These are phyloP conservation scores for Ammodytes dubius DNA, from an alignment of 2,113 vertebrate species.

Conservation along the genomic window DNA sequence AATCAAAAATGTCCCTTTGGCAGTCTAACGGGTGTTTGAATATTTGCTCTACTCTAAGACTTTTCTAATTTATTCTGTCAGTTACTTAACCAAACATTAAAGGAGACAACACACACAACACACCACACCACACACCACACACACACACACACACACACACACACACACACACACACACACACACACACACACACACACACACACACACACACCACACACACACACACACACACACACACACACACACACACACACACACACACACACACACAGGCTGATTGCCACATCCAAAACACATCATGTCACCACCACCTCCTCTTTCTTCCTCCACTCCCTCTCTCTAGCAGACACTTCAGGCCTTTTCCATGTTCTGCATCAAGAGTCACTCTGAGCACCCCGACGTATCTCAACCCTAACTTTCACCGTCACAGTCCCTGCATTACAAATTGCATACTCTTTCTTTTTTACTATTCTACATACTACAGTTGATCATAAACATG, in stretches of 20 bases:
- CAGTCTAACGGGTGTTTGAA: conserved; percentile 4
- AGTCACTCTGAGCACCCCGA: conserved; percentile 5
- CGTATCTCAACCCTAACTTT: conserved; percentile 34
- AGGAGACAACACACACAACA: too few relatives aligned
- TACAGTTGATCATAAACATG: too few relatives aligned
- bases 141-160: background rate
- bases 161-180: background rate
- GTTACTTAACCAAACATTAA: conserved; percentile 12
- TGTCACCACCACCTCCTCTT: conserved; percentile 11
- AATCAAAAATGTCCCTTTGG: conserved; percentile 9
- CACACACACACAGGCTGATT: conserved; percentile 22
- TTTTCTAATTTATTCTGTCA: conserved; percentile 35
- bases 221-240: background rate
- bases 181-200: background rate
- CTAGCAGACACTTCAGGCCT: conserved; percentile 12
- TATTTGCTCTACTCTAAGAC: conserved; percentile 10
- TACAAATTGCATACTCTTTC: too few relatives aligned
- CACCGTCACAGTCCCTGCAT: background rate
- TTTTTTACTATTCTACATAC: too few relatives aligned
- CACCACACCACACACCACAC: too few relatives aligned
- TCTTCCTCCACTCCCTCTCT: conserved; percentile 5
- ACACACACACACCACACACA: background rate
- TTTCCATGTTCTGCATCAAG: conserved; percentile 30
- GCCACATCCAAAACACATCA: conserved; percentile 29
- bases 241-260: background rate